phyloP scores from a whole-genome alignment of 2,113 vertebrate genomes.

The Chamaetylas fuelleborni region DNA sequence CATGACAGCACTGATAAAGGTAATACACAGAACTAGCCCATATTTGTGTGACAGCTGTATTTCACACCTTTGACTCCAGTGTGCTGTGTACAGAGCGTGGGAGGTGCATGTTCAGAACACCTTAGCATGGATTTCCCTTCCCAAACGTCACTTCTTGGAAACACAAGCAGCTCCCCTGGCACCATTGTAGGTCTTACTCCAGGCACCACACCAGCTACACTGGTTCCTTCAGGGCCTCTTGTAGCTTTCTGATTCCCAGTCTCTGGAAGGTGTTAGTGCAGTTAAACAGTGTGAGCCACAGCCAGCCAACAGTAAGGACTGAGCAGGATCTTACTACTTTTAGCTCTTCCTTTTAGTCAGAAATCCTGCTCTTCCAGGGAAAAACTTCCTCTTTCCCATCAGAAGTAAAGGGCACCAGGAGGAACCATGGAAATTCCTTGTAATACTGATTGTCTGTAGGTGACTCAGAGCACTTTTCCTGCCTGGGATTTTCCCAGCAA shows the following conservation, averaged over 20 bases:
- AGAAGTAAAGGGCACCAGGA: neutral
- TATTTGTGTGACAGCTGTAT: neutral
- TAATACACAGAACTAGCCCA: neutral
- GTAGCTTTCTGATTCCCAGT: neutral
- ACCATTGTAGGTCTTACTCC: neutral
- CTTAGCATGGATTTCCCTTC: neutral
- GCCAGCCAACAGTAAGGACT: neutral
- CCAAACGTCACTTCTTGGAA: neutral
- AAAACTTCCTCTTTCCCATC: neutral
- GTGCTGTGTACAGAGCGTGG: neutral
- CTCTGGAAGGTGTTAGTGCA: neutral
- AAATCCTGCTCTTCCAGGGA: neutral
- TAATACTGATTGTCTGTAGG: neutral
- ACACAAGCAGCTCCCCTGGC: neutral
- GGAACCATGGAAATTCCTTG: neutral
- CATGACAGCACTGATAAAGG: neutral
- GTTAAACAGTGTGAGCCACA: neutral
- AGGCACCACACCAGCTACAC: neutral
- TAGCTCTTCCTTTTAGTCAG: neutral
- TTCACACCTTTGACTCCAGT: neutral
- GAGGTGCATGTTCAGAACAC: rapidly evolving
- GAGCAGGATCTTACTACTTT: neutral
- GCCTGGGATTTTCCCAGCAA: neutral
- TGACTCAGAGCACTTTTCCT: constrained; percentile 25
- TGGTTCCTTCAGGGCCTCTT: neutral